Conservation (phyloP, 1,140 invertebrate species). For the Lucilia cuprina region DNA sequence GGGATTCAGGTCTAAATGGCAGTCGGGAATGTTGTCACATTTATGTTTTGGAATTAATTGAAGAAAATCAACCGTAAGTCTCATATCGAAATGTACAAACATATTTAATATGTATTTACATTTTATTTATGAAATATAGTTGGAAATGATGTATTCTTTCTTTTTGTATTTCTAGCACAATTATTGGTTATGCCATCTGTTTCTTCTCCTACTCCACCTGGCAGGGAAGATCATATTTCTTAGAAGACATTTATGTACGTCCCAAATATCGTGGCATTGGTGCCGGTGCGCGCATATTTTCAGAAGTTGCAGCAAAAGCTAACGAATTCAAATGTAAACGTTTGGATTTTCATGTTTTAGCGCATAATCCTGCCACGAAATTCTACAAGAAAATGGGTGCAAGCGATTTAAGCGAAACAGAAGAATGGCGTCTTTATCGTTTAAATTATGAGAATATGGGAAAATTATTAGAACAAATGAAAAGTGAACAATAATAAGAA, state of each 20-base stretch:
- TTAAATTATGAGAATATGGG: neutral
- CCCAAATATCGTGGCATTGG: slow-evolving; percentile 69
- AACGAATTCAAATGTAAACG: slow-evolving; percentile 65
- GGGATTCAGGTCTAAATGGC: slow-evolving; percentile 72
- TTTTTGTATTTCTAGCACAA: neutral
- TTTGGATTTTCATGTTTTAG: slow-evolving; percentile 78
- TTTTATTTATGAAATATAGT: neutral
- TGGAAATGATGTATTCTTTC: neutral
- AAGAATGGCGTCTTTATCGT: slow-evolving; percentile 12
- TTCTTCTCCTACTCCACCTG: slow-evolving; percentile 82
- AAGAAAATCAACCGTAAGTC: slow-evolving; percentile 40
- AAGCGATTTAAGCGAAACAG: slow-evolving; percentile 71
- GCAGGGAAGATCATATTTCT: slow-evolving; percentile 74
- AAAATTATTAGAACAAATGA: neutral
- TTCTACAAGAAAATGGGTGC: slow-evolving; percentile 78
- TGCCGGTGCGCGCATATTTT: slow-evolving; percentile 74
- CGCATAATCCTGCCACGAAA: slow-evolving; percentile 79
- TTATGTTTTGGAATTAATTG: slow-evolving; percentile 68
- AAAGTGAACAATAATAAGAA: too few relatives aligned
- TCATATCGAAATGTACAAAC: neutral
- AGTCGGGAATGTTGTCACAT: slow-evolving; percentile 70
- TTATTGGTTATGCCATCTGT: slow-evolving; percentile 77
- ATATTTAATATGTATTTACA: neutral
- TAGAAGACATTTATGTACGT: slow-evolving; percentile 85
- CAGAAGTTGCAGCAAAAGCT: slow-evolving; percentile 73